These are phyloP conservation scores for Oconnorella tubifera DNA, from an alignment of 2,888 invertebrate species.

Conservation along the genomic window DNA sequence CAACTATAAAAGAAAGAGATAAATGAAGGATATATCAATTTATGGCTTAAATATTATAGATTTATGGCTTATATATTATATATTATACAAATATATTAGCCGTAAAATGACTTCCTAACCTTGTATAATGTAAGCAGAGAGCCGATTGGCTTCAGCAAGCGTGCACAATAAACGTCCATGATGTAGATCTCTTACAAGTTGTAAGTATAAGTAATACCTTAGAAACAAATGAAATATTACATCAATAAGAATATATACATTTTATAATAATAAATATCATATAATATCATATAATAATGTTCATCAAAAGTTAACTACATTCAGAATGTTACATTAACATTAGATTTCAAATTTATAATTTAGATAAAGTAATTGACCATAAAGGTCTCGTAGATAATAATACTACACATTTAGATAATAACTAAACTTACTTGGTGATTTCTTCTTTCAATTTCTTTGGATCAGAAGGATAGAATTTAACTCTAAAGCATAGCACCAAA, in stretches of 20 bases:
- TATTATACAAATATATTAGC: too few relatives aligned
- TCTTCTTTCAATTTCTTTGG: slow-evolving; percentile 88
- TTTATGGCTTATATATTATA: too few relatives aligned
- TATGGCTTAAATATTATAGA: too few relatives aligned
- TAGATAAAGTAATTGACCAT: too few relatives aligned
- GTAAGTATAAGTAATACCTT: neutral
- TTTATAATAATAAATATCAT: too few relatives aligned
- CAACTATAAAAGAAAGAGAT: too few relatives aligned
- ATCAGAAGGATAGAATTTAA: slow-evolving; percentile 96
- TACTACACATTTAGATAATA: too few relatives aligned
- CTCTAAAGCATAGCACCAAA: slow-evolving; percentile 88
- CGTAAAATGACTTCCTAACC: neutral
- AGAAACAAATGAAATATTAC: neutral
- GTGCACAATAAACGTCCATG: slow-evolving; percentile 4
- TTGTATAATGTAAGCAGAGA: slow-evolving; percentile 1
- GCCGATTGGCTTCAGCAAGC: neutral
- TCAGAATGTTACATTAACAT: too few relatives aligned
- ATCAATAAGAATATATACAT: neutral
- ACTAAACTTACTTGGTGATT: slow-evolving; percentile 70
- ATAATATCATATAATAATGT: neutral
- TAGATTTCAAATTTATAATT: too few relatives aligned
- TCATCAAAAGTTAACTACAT: neutral
- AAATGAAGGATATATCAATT: too few relatives aligned
- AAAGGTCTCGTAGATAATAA: too few relatives aligned
- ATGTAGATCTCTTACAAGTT: neutral